Evolutionary conservation across 2,797 vertebrate species (phyloP), one percentile per base, ranked within the genome.

Genomic region (Falco peregrinus): DNA sequence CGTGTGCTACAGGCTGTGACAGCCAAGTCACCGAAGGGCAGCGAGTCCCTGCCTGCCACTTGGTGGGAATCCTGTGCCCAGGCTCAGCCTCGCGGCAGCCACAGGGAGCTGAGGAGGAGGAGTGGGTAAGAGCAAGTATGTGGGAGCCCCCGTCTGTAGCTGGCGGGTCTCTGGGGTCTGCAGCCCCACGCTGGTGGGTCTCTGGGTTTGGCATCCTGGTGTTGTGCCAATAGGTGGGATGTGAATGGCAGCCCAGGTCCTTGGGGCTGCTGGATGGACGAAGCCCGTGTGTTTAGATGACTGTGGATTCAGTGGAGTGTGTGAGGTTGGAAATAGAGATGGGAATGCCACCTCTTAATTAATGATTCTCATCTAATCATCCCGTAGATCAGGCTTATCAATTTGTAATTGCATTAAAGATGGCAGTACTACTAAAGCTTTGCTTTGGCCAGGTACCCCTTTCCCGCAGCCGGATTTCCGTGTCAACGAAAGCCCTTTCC

Each of bases 401-500:
- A 51, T 54, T 65, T 57, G 47, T 26, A 61, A 6, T 41, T 8
- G 5, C 10, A 1, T 61, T 59, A 18, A 76, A 54, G 60, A 39
- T 51, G 4, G 2, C 35, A 60, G 57, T 37, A 16, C 28, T 91
- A n/a, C 60, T 67, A 3, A 39, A 21, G 17, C 15, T 81, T 75
- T 84, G 28, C 59, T 90, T 83, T 87, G 88, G 70, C 90, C 59
- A 15, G 35, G 41, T 76, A 20, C 33, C 54, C 57, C n/a, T 45
- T 83, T 37, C 71, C 67, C 1, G 1, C 18, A 31, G 86, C 67
- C 8, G 51, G 93, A 85, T 95, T 94, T 90, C 91, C 24, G 0
- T 89, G 89, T 54, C 25, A 3, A 25, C 45, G 51, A 17, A 57
- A 92, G 45, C 39, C 48, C 48, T 87, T 95, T 97, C 91, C 92